Evolutionary conservation across 2,797 vertebrate species (phyloP).

Genomic region (Cirrhinus mrigala): DNA sequence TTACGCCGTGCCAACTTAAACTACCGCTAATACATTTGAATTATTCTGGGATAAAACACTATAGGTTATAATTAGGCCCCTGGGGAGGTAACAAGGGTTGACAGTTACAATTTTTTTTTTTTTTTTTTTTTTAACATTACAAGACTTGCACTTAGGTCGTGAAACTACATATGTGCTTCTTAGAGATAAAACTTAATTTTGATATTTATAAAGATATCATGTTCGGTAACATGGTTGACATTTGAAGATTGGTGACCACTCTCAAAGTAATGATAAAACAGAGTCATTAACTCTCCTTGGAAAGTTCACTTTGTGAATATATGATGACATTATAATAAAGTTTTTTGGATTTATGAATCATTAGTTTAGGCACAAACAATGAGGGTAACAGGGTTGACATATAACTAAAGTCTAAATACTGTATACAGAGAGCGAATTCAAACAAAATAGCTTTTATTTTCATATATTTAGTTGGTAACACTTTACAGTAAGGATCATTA

Average conservation of each 20-base stretch:
- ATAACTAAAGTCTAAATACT: neutral
- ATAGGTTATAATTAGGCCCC: slow-evolving; percentile 19
- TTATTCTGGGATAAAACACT: slow-evolving; percentile 13
- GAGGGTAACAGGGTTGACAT: neutral
- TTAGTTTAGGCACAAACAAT: slow-evolving; percentile 4
- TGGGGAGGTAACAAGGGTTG: slow-evolving; percentile 1
- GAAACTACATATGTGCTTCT: slow-evolving; percentile 13
- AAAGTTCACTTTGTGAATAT: neutral
- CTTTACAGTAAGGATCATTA: too few species aligned
- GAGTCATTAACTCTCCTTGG: neutral
- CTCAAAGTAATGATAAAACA: too few species aligned
- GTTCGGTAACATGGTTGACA: neutral
- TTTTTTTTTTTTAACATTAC: slow-evolving; percentile 4
- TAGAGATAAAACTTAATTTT: neutral
- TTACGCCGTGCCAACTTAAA: neutral
- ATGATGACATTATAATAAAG: neutral
- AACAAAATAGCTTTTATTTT: neutral
- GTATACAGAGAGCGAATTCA: neutral
- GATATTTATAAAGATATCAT: neutral
- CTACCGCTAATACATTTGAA: neutral
- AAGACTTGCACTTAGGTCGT: neutral
- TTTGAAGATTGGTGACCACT: neutral
- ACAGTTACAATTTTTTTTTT: neutral
- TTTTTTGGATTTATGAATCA: neutral
- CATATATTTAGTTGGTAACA: neutral